phyloP scores from a whole-genome alignment of 2,888 invertebrate species.

The Drosophila anomalipes region DNA sequence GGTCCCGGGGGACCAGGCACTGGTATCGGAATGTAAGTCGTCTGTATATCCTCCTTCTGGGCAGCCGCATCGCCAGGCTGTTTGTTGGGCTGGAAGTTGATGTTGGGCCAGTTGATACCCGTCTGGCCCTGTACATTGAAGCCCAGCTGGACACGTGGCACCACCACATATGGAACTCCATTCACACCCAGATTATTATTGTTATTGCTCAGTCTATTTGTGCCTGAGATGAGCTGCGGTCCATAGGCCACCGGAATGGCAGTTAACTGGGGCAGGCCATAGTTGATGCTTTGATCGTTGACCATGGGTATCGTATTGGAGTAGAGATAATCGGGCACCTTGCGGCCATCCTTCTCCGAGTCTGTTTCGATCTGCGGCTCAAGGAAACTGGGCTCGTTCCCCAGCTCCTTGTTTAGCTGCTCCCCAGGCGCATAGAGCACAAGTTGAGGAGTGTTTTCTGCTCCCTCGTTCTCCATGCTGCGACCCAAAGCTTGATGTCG shows the following conservation, averaged over 20 bases:
- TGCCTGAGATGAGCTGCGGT: conserved; percentile 41
- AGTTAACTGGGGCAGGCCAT: conserved; percentile 71
- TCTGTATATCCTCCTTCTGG: conserved; percentile 59
- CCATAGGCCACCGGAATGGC: conserved; percentile 67
- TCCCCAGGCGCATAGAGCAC: conserved; percentile 68
- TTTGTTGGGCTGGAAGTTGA: conserved; percentile 41
- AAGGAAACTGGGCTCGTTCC: conserved; percentile 45
- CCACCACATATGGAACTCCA: conserved; percentile 51
- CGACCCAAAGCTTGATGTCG: conserved; percentile 52
- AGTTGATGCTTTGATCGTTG: conserved; percentile 72
- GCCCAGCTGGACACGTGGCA: conserved; percentile 72
- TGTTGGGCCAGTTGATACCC: conserved; percentile 55
- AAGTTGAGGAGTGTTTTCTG: conserved; percentile 54
- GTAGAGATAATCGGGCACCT: conserved; percentile 81
- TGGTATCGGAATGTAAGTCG: conserved; percentile 51
- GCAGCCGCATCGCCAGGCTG: conserved; percentile 13
- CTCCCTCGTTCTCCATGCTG: conserved; percentile 29
- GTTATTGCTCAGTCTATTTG: conserved; percentile 26
- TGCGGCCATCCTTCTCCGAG: conserved; percentile 68
- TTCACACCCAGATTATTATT: conserved; percentile 49
- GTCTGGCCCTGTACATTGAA: conserved; percentile 78
- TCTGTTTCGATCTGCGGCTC: conserved; percentile 65
- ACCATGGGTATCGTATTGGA: conserved; percentile 75
- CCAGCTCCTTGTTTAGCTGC: conserved; percentile 37
- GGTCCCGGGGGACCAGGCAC: conserved; percentile 72